Base-by-base conservation (phyloP, 2,888 invertebrate genomes). In the Lampropteryx suffumata region DNA sequence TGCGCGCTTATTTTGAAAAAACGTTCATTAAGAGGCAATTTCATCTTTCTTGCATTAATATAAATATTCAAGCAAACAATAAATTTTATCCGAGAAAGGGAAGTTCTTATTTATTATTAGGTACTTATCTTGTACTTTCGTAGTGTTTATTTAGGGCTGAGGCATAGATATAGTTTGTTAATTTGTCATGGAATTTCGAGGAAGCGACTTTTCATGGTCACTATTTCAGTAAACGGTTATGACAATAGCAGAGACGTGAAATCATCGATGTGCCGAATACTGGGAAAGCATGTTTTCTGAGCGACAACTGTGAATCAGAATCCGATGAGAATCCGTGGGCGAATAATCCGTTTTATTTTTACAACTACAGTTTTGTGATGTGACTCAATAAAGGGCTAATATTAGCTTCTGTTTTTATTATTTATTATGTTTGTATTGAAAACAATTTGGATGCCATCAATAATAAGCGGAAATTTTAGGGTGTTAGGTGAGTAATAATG, bases 261-360 rank as follows among this genome's bases (percentile, higher is more conserved):
- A 35, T 66, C 69, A 69, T 66, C 36, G 62, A 61, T 61, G 37
- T 58, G 50, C 57, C 63, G 63, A 63, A 67, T 77, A 77, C 78
- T 71, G 76, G 75, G 70, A 75, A 73, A 71, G 48, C 59, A 43
- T 70, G 76, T 73, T 70, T 71, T 78, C 72, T 77, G 50, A 10
- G 52, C 55, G 67, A 73, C 70, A 64, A 52, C 65, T 61, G 66
- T 83, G 82, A 82, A 64, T 82, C 84, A 83, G 63, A 63, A 43
- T 45, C 56, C 58, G 59, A 55, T 60, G 51, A 56, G 58, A 69
- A 73, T 57, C 59, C 69, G 82, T 80, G 82, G 84, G 83, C 82
- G 69, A 74, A 67, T 73, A 77, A 75, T 71, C 69, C 60, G 69
- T 52, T 76, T 79, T 84, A 82, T 82, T 82, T 83, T 81, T 82